Base-by-base conservation (phyloP, 2,888 invertebrate genomes). In the Ophion slaviceki region DNA sequence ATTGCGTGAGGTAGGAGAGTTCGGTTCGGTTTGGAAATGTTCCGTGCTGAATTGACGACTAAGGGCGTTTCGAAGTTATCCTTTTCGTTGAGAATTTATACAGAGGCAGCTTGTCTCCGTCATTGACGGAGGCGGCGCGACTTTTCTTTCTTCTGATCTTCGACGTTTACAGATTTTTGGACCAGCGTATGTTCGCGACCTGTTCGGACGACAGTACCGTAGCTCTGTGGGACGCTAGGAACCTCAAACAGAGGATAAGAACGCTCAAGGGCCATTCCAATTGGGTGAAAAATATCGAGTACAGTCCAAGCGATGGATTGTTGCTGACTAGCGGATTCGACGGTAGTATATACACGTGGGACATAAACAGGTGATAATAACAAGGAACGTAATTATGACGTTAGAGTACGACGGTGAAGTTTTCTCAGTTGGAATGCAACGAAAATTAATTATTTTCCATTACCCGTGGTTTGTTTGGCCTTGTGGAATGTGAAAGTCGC, bases 211-310 rank as follows among this genome's bases (percentile, higher is more conserved):
- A 99, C 93, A 97, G 97, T 20, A 98, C 98, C 5, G 98, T 99
- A 70, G 98, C 98, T 53, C 93, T 99, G 71, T 99, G 99, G 99
- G 99, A 99, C 93, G 96, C 97, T n/a, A 95, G 99, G 78, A 97
- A 97, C 93, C 94, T 98, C 77, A 97, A 96, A 90, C 95, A 96
- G 81, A 96, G 96, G 91, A 96, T 98, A 82, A 95, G 97, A 84
- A 96, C 96, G 17, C 95, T 99, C 11, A 95, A 96, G 85, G 99
- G 98, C 0, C 99, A 99, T 94, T 97, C 97, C 0, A 98, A 98
- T 94, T 99, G 99, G 99, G 99, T 95, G 87, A 99, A 99, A 94
- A 99, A 98, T 94, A 98, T 99, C 88, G 99, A 99, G 93, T 99
- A 98, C 94, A 98, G 98, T 47, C 96, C 96, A 32, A 96, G 96